Evolutionary conservation across 2,888 invertebrate genomes (phyloP).

Genomic region (Thereva unica): DNA sequence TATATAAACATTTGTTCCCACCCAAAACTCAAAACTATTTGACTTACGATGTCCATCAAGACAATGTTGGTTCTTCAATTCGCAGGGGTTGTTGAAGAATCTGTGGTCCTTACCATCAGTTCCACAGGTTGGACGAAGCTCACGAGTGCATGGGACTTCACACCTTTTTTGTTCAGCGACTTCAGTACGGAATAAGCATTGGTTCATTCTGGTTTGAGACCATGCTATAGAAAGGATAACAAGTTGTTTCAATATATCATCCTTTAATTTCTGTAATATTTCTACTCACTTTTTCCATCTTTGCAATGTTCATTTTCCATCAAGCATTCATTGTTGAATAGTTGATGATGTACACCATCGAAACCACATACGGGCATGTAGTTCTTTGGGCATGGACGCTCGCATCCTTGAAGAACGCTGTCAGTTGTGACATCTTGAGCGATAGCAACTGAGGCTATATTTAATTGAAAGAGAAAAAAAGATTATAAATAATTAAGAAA

Average conservation of each 20-base stretch:
- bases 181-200: no score
- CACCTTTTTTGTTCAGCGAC: neutral
- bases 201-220: neutral
- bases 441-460: no score
- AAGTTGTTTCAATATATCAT: no score
- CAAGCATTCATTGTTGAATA: neutral
- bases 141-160: neutral
- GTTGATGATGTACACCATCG: neutral
- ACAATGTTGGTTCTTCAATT: conserved; percentile 17
- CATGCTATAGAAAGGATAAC: neutral
- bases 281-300: conserved; percentile 1
- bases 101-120: conserved; percentile 19
- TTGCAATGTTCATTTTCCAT: conserved; percentile 1
- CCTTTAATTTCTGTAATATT: no score
- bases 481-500: no score
- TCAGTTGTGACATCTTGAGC: no score
- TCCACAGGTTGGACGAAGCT: conserved; percentile 12
- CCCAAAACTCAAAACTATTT: neutral
- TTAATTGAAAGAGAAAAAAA: no score
- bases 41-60: conserved; percentile 21
- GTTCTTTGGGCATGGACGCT: neutral
- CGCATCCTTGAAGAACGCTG: neutral
- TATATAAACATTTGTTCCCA: neutral
- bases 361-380: conserved; percentile 5
- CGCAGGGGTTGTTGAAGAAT: conserved; percentile 14